Percentiles rank a stretch among this genome's conserved stretches.
These are phyloP conservation scores for Trichacis sp. DNA, from an alignment of 2,888 invertebrate species.

Conservation along the genomic window DNA sequence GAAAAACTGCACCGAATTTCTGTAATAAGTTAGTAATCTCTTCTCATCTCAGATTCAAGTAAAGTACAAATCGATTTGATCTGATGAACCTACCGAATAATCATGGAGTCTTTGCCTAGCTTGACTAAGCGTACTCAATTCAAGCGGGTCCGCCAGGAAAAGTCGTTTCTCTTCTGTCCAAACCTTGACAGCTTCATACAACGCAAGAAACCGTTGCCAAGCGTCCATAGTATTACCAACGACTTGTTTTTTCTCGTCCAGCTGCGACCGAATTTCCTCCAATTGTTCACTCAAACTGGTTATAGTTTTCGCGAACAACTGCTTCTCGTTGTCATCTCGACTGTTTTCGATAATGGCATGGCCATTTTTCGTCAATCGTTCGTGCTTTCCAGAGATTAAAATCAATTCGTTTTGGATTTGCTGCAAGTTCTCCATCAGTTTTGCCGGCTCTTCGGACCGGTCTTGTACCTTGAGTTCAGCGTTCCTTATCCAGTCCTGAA, in stretches of 20 bases:
- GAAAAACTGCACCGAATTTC: no score
- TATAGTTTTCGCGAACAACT: slow-evolving; percentile 81
- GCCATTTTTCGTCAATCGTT: slow-evolving; percentile 83
- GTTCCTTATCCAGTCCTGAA: slow-evolving; percentile 85
- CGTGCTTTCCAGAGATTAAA: slow-evolving; percentile 80
- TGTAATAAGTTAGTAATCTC: no score
- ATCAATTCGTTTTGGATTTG: slow-evolving; percentile 82
- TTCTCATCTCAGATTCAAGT: no score
- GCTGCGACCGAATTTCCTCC: slow-evolving; percentile 80
- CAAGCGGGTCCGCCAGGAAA: slow-evolving; percentile 84
- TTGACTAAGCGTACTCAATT: slow-evolving; percentile 82
- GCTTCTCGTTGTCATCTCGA: slow-evolving; percentile 81
- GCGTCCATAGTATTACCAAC: slow-evolving; percentile 90
- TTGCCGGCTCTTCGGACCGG: slow-evolving; percentile 81
- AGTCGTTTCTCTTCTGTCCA: slow-evolving; percentile 87
- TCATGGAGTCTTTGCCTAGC: slow-evolving; percentile 88
- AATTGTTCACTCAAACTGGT: slow-evolving; percentile 83
- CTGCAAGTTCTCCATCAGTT: slow-evolving; percentile 82
- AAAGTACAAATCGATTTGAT: no score
- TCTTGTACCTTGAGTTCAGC: slow-evolving; percentile 88
- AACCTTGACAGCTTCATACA: slow-evolving; percentile 83
- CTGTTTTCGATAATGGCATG: slow-evolving; percentile 84
- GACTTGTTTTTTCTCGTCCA: slow-evolving; percentile 86
- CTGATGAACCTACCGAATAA: slow-evolving; percentile 79
- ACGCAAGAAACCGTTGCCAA: slow-evolving; percentile 86